These are phyloP conservation scores for Sphaerophoria rueppellii DNA, from an alignment of 2,888 invertebrate genomes.

Conservation along the genomic window DNA sequence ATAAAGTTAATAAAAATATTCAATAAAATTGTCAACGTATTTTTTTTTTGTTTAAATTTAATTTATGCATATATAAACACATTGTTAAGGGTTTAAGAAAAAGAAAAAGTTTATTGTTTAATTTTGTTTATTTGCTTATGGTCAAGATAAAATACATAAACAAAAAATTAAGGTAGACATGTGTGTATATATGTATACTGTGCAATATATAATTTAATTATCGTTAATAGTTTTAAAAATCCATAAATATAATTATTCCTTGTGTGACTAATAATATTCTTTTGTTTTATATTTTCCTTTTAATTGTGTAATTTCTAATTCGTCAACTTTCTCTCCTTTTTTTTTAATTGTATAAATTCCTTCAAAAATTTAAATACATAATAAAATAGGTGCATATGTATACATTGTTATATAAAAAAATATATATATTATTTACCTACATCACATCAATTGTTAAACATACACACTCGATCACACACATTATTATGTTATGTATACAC, in stretches of 20 bases:
- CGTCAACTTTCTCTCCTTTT: not conserved
- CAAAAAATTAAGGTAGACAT: slow-evolving; percentile 35
- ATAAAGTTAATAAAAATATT: slow-evolving; percentile 23
- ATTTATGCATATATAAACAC: slow-evolving; percentile 8
- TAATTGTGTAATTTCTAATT: not conserved
- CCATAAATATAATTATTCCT: slow-evolving; percentile 54
- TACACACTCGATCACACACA: slow-evolving; percentile 26
- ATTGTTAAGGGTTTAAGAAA: slow-evolving; percentile 45
- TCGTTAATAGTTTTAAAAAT: slow-evolving; percentile 41
- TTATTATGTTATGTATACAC: slow-evolving; percentile 14
- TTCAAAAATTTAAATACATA: slow-evolving; percentile 23
- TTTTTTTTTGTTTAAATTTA: slow-evolving; percentile 12
- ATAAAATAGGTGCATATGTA: slow-evolving; percentile 57
- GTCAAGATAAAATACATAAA: slow-evolving; percentile 14
- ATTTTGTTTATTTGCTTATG: slow-evolving; percentile 58
- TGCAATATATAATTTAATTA: slow-evolving; percentile 45
- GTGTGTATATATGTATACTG: slow-evolving; percentile 45
- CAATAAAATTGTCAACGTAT: slow-evolving; percentile 8
- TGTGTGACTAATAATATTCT: slow-evolving; percentile 59
- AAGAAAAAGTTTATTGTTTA: slow-evolving; percentile 36
- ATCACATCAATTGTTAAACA: slow-evolving; percentile 65
- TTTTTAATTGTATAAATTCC: slow-evolving; percentile 56
- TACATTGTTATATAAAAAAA: slow-evolving; percentile 56
- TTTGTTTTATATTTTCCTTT: slow-evolving; percentile 34
- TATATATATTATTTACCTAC: slow-evolving; percentile 18